These are phyloP conservation scores for Ptilonorhynchus violaceus DNA, from an alignment of 2,113 vertebrate species.

Conservation along the genomic window DNA sequence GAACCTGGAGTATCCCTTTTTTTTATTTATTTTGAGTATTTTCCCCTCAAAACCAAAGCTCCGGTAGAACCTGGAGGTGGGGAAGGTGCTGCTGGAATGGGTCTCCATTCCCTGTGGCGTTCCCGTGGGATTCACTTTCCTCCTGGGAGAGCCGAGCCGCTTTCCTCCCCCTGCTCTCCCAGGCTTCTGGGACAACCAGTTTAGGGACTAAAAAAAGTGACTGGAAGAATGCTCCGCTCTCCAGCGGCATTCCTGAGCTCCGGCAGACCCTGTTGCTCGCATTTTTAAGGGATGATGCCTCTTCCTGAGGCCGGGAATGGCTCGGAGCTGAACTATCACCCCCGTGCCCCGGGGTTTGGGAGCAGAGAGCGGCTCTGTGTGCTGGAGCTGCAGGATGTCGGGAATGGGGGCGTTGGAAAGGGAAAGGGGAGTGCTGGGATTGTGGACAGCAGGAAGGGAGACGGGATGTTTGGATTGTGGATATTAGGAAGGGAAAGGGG, in stretches of 20 bases:
- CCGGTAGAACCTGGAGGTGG: rapidly evolving
- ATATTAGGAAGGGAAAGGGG: not conserved
- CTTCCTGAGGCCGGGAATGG: not conserved
- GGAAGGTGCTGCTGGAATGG: not conserved
- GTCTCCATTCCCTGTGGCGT: not conserved
- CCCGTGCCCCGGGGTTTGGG: rapidly evolving
- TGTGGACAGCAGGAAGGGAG: too few relatives aligned
- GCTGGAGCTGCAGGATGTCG: not conserved
- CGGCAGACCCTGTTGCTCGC: not conserved
- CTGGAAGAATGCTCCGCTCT: not conserved
- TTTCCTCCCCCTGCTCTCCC: not conserved
- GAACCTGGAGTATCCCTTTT: rapidly evolving
- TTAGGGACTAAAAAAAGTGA: slow-evolving; percentile 36
- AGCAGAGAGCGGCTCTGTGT: rapidly evolving
- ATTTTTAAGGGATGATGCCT: slow-evolving; percentile 39
- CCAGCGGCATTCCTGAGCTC: slow-evolving; percentile 13
- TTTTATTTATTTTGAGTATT: not conserved
- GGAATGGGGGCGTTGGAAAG: rapidly evolving
- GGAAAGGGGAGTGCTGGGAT: not conserved
- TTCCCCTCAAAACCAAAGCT: not conserved
- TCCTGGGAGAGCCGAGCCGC: not conserved
- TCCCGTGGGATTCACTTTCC: not conserved
- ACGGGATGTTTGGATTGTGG: not conserved
- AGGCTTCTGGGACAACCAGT: slow-evolving; percentile 8
- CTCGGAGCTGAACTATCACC: not conserved